A percentile compares a stretch with the other conserved stretches of the same genome.
Conservation (phyloP, 2,888 invertebrate genomes). For the Scelioninae gen. 1 region DNA sequence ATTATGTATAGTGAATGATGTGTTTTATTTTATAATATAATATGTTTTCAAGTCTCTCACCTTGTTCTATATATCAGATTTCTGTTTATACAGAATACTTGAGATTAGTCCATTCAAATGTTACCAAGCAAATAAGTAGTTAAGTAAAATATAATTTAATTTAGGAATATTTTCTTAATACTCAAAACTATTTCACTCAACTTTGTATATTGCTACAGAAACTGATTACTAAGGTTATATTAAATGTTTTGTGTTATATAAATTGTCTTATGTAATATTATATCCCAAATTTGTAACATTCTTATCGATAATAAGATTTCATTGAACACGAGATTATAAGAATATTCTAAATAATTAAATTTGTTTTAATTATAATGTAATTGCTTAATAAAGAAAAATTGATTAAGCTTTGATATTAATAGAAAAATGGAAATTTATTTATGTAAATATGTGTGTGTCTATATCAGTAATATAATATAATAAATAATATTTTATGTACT, state of each 20-base stretch:
- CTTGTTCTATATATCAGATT: no score
- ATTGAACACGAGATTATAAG: background rate
- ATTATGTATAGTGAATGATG: no score
- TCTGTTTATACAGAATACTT: background rate
- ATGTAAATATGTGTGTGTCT: no score
- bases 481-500: no score
- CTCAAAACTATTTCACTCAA: constrained; percentile 21
- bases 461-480: no score
- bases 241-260: constrained; percentile 6
- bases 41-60: no score
- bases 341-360: no score
- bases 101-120: constrained; percentile 15
- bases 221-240: background rate
- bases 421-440: no score
- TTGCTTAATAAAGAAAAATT: no score
- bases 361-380: no score
- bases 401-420: no score
- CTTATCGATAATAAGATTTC: background rate
- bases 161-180: constrained; percentile 27
- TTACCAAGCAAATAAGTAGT: constrained; percentile 24
- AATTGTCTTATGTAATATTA: constrained; percentile 3
- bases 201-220: background rate
- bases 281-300: background rate
- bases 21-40: no score
- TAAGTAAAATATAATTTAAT: constrained; percentile 32